A percentile compares a stretch with the other conserved stretches of the same genome.
These are phyloP conservation scores for Threskiornis aethiopicus DNA, from an alignment of 2,797 vertebrate species.

Conservation along the genomic window DNA sequence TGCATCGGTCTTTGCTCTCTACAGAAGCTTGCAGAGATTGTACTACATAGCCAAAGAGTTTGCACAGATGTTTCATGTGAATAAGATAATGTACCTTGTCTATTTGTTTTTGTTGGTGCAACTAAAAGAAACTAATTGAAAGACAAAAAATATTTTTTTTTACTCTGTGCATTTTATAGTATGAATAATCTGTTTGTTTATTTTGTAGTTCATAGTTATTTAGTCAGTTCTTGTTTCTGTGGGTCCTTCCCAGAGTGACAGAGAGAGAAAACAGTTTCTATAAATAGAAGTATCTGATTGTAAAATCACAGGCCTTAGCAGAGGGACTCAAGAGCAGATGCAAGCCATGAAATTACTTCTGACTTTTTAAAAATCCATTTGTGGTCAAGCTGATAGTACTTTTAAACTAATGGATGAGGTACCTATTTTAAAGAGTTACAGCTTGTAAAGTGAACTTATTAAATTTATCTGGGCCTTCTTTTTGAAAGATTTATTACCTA, in stretches of 20 bases:
- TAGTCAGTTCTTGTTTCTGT: neutral
- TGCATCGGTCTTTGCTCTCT: conserved; percentile 18
- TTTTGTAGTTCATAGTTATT: neutral
- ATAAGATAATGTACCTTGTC: neutral
- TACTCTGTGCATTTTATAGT: neutral
- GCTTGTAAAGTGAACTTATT: neutral
- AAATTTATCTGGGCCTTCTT: neutral
- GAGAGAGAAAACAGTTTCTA: neutral
- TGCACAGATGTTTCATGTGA: neutral
- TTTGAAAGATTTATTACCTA: neutral
- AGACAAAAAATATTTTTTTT: neutral
- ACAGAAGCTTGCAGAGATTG: neutral
- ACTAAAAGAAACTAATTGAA: neutral
- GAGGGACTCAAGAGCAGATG: neutral
- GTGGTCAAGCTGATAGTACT: neutral
- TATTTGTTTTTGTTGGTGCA: neutral
- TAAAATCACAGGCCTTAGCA: conserved; percentile 22
- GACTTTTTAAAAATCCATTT: neutral
- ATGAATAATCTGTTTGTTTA: neutral
- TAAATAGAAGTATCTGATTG: conserved; percentile 28
- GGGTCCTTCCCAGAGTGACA: neutral
- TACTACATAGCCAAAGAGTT: neutral
- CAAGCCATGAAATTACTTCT: neutral
- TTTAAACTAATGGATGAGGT: neutral
- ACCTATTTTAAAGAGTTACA: neutral